These are phyloP conservation scores for Lysiphlebus fabarum DNA, from an alignment of 1,140 invertebrate species.

Conservation along the genomic window DNA sequence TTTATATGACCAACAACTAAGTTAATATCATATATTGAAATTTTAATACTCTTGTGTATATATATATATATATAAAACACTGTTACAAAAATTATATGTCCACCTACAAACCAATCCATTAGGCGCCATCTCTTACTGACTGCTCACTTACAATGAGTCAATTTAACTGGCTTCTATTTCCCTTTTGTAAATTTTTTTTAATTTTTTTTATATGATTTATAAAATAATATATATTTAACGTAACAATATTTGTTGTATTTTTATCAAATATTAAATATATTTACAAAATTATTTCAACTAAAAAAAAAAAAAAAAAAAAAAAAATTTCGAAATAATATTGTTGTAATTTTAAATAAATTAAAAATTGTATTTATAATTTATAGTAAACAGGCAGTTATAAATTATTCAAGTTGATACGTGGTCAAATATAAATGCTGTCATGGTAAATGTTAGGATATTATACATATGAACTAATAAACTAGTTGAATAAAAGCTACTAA, in stretches of 20 bases:
- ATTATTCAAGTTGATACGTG: slow-evolving; percentile 56
- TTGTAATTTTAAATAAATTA: too few species aligned
- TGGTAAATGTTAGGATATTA: slow-evolving; percentile 47
- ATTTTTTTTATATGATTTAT: neutral
- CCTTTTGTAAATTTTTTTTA: neutral
- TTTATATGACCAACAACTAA: too few species aligned
- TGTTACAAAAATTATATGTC: slow-evolving; percentile 48
- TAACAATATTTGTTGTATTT: slow-evolving; percentile 35
- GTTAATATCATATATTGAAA: too few species aligned
- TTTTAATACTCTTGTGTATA: slow-evolving; percentile 6
- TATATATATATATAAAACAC: slow-evolving; percentile 19
- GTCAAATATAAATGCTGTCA: slow-evolving; percentile 16
- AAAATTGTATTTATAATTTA: too few species aligned
- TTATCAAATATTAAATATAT: too few species aligned
- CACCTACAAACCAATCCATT: slow-evolving; percentile 58
- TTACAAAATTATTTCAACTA: too few species aligned
- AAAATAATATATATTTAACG: neutral
- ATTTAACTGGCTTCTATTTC: slow-evolving; percentile 33
- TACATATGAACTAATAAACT: slow-evolving; percentile 41
- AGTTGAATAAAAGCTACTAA: slow-evolving; percentile 49
- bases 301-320: too few species aligned
- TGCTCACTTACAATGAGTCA: slow-evolving; percentile 51
- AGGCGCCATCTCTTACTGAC: slow-evolving; percentile 55
- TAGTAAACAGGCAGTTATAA: slow-evolving; percentile 58
- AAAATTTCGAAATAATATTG: too few species aligned